Conservation (phyloP, 2,113 vertebrate genomes). For the Pterophyllum scalare region DNA sequence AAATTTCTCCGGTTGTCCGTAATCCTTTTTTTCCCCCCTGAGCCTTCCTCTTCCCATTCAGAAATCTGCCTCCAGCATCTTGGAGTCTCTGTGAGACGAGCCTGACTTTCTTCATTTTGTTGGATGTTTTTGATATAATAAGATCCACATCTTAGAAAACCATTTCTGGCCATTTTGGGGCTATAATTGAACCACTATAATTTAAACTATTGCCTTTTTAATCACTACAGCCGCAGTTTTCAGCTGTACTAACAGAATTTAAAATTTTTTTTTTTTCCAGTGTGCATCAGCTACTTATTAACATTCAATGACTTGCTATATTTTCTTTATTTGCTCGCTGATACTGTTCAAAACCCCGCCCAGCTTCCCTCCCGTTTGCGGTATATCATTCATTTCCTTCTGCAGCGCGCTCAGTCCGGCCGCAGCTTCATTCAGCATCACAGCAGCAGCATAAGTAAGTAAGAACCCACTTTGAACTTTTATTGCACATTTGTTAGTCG, state of each 20-base stretch:
- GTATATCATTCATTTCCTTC: background rate
- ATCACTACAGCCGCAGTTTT: background rate
- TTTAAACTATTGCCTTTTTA: background rate
- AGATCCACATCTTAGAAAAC: background rate
- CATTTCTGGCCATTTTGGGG: accelerated
- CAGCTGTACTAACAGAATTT: background rate
- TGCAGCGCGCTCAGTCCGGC: background rate
- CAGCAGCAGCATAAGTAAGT: background rate
- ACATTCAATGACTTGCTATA: background rate
- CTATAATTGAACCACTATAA: background rate
- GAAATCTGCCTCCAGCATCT: background rate
- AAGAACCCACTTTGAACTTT: background rate
- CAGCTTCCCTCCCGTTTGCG: background rate
- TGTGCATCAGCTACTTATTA: background rate
- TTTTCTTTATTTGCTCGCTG: accelerated
- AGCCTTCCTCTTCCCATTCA: background rate
- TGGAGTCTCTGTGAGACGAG: accelerated
- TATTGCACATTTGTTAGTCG: background rate
- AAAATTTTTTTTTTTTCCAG: accelerated
- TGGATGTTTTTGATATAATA: background rate
- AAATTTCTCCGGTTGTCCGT: background rate
- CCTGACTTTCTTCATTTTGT: background rate
- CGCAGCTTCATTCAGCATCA: background rate
- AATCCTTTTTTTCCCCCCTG: background rate
- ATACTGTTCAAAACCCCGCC: background rate